Base-by-base conservation (phyloP, 2,113 vertebrate genomes). In the Apodemus sylvaticus region DNA sequence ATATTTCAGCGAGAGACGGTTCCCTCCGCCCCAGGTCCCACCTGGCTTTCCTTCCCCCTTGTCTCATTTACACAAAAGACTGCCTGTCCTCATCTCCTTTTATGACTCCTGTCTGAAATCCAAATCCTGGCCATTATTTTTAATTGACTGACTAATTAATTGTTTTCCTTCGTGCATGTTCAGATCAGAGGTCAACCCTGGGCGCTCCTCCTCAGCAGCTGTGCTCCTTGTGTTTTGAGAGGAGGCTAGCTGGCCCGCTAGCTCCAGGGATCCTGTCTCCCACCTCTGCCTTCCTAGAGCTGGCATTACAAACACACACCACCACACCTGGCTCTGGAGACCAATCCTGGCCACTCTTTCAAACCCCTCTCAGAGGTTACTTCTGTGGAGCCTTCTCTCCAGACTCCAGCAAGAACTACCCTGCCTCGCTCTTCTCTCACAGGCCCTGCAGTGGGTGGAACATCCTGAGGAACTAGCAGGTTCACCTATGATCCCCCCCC, bases 1-100 rank as follows among this genome's bases (percentile, higher is more conserved):
- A 97, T 62, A 92, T 98, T 98, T 98, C 79, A 93, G 79, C 53
- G 81, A 1, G 93, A 31, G 16, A 10, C 20, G 51, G 45, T 60
- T 70, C 12, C 36, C 71, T 31, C 86, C 3, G 2, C 39, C 39
- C 87, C 86, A 29, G 89, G 71, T n/a, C 76, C 34, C 11, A 24
- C 20, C n/a, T 76, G 79, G 74, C 51, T 62, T 93, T 83, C 7
- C 39, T 60, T 34, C 26, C 48, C 39, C 26, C 60, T 64, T 19
- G 45, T 62, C 39, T 85, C 58, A 5, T 81, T 73, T 77, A 39
- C 89, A 81, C 39, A 74, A 64, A 22, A 42, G 26, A 20, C 55
- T 31, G 55, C 64, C 73, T 62, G 16, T 20, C 22, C 34, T 11
- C 17, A 12, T 16, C 19, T 82, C 45, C 39, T 45, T 79, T 36